Base-by-base conservation (phyloP, 2,113 vertebrate genomes). In the Paratilapia polleni region DNA sequence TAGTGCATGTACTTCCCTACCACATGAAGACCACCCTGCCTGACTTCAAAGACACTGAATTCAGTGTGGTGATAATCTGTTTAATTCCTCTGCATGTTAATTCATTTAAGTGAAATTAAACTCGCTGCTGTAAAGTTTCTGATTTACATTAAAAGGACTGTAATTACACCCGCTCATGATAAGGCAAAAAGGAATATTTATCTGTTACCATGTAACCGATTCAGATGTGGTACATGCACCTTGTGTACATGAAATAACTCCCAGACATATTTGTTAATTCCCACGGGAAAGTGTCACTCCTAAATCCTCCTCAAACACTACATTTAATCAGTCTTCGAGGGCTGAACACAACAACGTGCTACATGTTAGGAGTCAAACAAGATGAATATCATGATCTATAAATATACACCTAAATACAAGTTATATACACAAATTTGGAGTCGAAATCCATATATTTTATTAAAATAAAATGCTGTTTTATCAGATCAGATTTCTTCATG, bases 351-450 rank as follows among this genome's bases (percentile, higher is more conserved):
- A 78, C 47, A 87, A 91, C 19, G 66, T 87, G 82, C 80, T 78
- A 77, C 52, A 77, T 81, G 15, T 14, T 75, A 61, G 56, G 22
- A 38, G 14, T 47, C 41, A 58, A 80, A 76, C n/a, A 24, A 60
- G 56, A 82, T 22, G 43, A 76, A 82, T 66, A 19, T 10, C 78
- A 81, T 59, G 34, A 88, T 47, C 63, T 24, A 85, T 75, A 84
- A 82, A 87, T 90, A 87, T 83, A 75, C 19, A 82, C 62, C 66
- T 78, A 84, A 78, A 88, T 74, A 77, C 38, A 83, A 66, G 59
- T 8, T 5, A 64, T 73, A 77, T 49, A 82, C 26, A 85, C 54
- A 17, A 24, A 82, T 59, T 24, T n/a, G 14, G 22, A 79, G 17
- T 47, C 61, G 20, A 68, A 82, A 82, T 80, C 24, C 57, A 77